Percentiles rank a stretch among this genome's conserved stretches.
These are phyloP conservation scores for Sarcoramphus papa DNA, from an alignment of 2,797 vertebrate genomes.

Conservation along the genomic window DNA sequence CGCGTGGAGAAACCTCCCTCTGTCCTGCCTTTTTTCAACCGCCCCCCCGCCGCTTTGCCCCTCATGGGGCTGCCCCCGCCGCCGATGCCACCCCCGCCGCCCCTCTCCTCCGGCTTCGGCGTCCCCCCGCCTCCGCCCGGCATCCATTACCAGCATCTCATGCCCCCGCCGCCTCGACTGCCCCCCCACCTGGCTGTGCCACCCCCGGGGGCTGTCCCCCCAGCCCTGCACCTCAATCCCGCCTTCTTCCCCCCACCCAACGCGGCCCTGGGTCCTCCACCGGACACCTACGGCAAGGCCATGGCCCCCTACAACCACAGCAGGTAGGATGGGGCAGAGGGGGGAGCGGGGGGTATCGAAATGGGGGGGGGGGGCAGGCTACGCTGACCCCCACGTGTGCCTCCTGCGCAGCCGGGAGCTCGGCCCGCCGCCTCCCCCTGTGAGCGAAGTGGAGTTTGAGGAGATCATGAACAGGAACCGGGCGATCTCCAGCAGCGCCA, in stretches of 20 bases:
- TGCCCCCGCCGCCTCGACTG: conserved; percentile 77
- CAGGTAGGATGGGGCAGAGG: conserved; percentile 56
- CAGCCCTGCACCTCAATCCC: conserved; percentile 85
- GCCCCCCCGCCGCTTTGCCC: conserved; percentile 73
- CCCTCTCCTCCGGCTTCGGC: conserved; percentile 74
- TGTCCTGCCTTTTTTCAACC: conserved; percentile 76
- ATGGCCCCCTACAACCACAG: conserved; percentile 75
- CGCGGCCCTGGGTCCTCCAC: conserved; percentile 72
- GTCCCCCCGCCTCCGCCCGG: conserved; percentile 72
- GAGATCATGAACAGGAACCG: conserved; percentile 94
- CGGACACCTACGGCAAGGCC: conserved; percentile 74
- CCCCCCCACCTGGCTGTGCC: conserved; percentile 72
- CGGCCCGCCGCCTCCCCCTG: conserved; percentile 64
- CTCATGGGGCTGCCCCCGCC: conserved; percentile 69
- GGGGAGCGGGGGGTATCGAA: neutral
- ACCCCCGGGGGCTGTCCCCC: conserved; percentile 72
- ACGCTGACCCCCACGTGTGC: neutral
- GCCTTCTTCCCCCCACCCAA: conserved; percentile 84
- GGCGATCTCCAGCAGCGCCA: conserved; percentile 92
- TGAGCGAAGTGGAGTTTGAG: conserved; percentile 84
- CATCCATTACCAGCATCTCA: conserved; percentile 74
- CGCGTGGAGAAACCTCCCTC: conserved; percentile 77
- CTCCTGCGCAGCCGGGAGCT: conserved; percentile 73
- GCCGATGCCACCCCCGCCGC: conserved; percentile 66
- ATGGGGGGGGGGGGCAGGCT: no score